Conservation (phyloP, 2,113 vertebrate species). For the Pedionomus torquatus region DNA sequence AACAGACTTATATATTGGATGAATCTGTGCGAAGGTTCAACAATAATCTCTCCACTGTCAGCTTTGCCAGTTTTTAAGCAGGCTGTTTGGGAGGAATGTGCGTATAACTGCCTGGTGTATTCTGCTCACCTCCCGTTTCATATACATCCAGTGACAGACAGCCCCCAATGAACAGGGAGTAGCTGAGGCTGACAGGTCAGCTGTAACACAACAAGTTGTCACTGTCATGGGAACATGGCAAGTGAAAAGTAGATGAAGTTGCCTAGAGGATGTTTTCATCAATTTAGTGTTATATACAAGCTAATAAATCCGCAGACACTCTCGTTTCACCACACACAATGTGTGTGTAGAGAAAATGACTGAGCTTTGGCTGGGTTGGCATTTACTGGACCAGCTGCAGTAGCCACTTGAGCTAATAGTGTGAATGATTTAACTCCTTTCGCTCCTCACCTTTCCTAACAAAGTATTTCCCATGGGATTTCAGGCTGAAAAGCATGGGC, state of each 20-base stretch:
- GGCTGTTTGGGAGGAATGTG: background rate
- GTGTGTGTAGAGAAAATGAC: constrained; percentile 43
- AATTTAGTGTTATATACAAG: constrained; percentile 67
- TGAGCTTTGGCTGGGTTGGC: constrained; percentile 35
- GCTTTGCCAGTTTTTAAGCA: constrained; percentile 18
- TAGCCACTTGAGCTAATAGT: constrained; percentile 39
- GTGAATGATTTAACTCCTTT: constrained; percentile 52
- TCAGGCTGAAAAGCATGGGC: background rate
- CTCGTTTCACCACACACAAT: background rate
- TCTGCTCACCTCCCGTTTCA: constrained; percentile 39
- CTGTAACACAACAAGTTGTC: constrained; percentile 72
- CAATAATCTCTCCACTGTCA: constrained; percentile 40
- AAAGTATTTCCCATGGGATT: constrained; percentile 1
- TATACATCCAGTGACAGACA: constrained; percentile 45
- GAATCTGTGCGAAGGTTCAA: background rate
- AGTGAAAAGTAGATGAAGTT: constrained; percentile 69
- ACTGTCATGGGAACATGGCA: constrained; percentile 69
- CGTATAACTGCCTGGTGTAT: constrained; percentile 21
- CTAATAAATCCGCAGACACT: constrained; percentile 66
- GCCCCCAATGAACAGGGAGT: constrained; percentile 44
- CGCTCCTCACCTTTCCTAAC: background rate
- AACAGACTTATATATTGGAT: background rate
- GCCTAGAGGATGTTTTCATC: constrained; percentile 72
- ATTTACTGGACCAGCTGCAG: constrained; percentile 53
- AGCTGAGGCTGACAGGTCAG: constrained; percentile 69